Base-by-base conservation (phyloP, 2,113 vertebrate species). In the Genyomyrus donnyi region DNA sequence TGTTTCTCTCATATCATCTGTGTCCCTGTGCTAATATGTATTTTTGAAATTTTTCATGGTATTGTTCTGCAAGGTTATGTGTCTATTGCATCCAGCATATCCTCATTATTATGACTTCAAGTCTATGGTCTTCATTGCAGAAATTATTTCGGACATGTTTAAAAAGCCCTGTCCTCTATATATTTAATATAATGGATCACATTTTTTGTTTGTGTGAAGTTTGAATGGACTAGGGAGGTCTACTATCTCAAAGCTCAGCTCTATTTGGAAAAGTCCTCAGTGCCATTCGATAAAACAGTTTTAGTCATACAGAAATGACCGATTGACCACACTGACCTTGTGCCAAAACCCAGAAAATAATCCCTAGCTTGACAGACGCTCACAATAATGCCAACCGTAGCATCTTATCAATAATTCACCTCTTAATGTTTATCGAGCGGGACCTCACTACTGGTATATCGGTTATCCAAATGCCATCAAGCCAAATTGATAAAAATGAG, bases 321-420 rank as follows among this genome's bases (percentile, higher is more conserved):
- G 35, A 62, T 27, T 62, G 56, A 88, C 39, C 31, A 66, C 21
- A 24, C 52, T 45, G 35, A 66, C 87, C 56, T 62, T 66, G 56
- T 39, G 19, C 35, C 87, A 87, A 50, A 53, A 50, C 49, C 48
- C 83, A 46, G 46, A 50, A 52, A 87, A 88, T 53, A 58, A 88
- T 88, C 31, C 87, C 19, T 9, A 35, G 39, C 27, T 48, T 58
- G 87, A 58, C 45, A 58, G 39, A 62, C 24, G 42, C 53, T 66
- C 49, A 31, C n/a, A 53, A 53, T 27, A 53, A 87, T 15, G 27
- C 27, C 31, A 62, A 27, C 87, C 10, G 87, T 53, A 88, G 52
- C 52, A 45, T 53, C 53, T 39, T 88, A 88, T 88, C 87, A 88
- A 66, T 88, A 62, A 88, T 88, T 88, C 87, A 62, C 52, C 19